Evolutionary conservation across 2,113 vertebrate genomes (phyloP), one percentile per base, ranked within the genome.

Genomic region (Psammodynastes pulverulentus): DNA sequence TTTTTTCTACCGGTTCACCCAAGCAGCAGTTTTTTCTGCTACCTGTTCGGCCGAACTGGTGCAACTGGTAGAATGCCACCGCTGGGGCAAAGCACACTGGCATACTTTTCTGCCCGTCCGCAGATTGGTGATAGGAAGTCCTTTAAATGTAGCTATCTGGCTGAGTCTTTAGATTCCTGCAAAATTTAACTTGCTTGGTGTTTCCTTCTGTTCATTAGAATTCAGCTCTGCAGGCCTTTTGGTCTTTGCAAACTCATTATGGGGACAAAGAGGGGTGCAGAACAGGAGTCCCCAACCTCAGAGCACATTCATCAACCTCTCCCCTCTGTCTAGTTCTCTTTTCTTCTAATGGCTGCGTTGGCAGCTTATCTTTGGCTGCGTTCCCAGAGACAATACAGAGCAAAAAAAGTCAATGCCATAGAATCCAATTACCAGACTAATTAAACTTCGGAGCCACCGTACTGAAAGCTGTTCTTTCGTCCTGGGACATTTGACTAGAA

Each of bases 391-490:
- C 19, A 72, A 88, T 29, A 26, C 13, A 52, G 67, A 84, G 62
- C 24, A 72, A 84, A 92, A 79, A 79, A 92, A 92, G 62, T 92
- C 91, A 92, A 67, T 92, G 62, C 86, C 86, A 67, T 53, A 72
- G 86, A 87, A 54, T 67, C 87, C 67, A 89, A 88, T 92, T 84
- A 92, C 62, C 62, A 79, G 67, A 56, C 58, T 92, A 92, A 92
- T 92, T 88, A 88, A 48, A 52, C 39, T 87, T 92, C 56, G 46
- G 39, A 19, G 6, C 62, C 62, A 84, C 48, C 67, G 53, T 7
- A 58, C 51, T 39, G 87, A 89, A 89, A 58, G 51, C 19, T 49
- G 52, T 56, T 89, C n/a, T 89, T 92, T 92, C 51, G 29, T 88
- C 86, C 48, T 51, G 88, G 48, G 86, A 84, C 62, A 54, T 54